phyloP scores from a whole-genome alignment of 2,888 invertebrate species.

The Plagodis pulveraria region DNA sequence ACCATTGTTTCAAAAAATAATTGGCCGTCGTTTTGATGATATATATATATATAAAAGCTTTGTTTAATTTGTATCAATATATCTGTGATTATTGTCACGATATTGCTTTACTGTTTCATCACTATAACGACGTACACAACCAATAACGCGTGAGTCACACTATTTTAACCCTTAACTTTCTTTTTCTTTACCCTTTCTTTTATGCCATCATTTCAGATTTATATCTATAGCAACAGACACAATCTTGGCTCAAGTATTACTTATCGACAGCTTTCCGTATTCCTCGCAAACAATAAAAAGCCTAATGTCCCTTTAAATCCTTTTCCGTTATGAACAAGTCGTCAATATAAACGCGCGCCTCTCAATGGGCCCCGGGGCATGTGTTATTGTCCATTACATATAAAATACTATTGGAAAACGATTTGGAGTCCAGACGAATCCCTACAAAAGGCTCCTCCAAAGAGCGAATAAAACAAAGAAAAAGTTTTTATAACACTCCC shows the following conservation, averaged over 20 bases:
- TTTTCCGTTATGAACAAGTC: constrained; percentile 42
- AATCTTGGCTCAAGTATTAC: constrained; percentile 3
- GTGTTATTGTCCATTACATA: constrained; percentile 76
- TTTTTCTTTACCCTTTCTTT: too few species aligned
- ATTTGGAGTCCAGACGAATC: constrained; percentile 67
- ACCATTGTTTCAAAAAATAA: too few species aligned
- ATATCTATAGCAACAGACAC: neutral
- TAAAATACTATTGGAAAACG: constrained; percentile 79
- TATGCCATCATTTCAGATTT: neutral
- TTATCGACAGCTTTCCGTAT: constrained; percentile 3
- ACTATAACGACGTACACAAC: too few species aligned
- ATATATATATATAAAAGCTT: too few species aligned
- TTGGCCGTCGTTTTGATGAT: too few species aligned
- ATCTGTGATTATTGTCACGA: neutral
- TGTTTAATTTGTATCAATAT: too few species aligned
- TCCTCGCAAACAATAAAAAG: constrained; percentile 21
- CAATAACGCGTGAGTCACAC: too few species aligned
- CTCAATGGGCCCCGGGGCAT: constrained; percentile 56
- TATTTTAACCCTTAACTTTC: too few species aligned
- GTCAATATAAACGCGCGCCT: constrained; percentile 46
- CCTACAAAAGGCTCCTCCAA: constrained; percentile 47
- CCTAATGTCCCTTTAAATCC: constrained; percentile 36
- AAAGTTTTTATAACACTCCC: constrained; percentile 70
- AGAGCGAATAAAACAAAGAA: constrained; percentile 70
- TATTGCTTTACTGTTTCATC: neutral